Percentiles rank a stretch among this genome's conserved stretches.
Evolutionary conservation across 2,888 invertebrate species (phyloP).

Genomic region (Hoplodrina ambigua): DNA sequence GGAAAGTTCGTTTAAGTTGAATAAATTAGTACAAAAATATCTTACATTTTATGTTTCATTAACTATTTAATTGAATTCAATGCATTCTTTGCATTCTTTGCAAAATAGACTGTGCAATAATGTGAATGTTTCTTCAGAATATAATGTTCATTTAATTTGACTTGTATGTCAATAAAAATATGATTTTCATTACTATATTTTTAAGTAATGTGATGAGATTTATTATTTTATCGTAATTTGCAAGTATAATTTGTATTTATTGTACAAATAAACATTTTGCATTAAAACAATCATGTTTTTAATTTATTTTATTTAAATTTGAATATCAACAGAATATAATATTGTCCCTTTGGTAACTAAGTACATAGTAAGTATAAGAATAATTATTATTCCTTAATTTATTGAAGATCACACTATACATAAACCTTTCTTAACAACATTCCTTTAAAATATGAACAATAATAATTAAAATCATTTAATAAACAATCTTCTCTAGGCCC

Average conservation of each 20-base stretch:
- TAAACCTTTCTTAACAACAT: slow-evolving; percentile 18
- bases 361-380: neutral
- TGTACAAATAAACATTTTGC: slow-evolving; percentile 90
- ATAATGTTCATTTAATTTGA: slow-evolving; percentile 68
- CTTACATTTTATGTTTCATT: slow-evolving; percentile 64
- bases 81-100: slow-evolving; percentile 67
- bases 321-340: slow-evolving; percentile 29
- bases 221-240: slow-evolving; percentile 87
- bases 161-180: slow-evolving; percentile 69
- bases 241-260: slow-evolving; percentile 90
- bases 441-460: slow-evolving; percentile 9
- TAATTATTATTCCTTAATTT: slow-evolving; percentile 9
- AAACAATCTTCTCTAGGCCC: neutral
- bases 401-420: slow-evolving; percentile 21
- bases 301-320: slow-evolving; percentile 55
- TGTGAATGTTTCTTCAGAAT: slow-evolving; percentile 69
- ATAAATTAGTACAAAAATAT: slow-evolving; percentile 86
- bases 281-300: slow-evolving; percentile 76
- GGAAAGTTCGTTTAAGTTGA: slow-evolving; percentile 77
- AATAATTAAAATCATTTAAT: neutral
- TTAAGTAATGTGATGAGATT: slow-evolving; percentile 86
- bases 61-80: slow-evolving; percentile 66
- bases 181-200: slow-evolving; percentile 76
- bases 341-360: slow-evolving; percentile 28
- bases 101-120: slow-evolving; percentile 81